Evolutionary conservation across 2,888 invertebrate species (phyloP), one percentile per base, ranked within the genome.

Genomic region (Meteorus cinctellus): DNA sequence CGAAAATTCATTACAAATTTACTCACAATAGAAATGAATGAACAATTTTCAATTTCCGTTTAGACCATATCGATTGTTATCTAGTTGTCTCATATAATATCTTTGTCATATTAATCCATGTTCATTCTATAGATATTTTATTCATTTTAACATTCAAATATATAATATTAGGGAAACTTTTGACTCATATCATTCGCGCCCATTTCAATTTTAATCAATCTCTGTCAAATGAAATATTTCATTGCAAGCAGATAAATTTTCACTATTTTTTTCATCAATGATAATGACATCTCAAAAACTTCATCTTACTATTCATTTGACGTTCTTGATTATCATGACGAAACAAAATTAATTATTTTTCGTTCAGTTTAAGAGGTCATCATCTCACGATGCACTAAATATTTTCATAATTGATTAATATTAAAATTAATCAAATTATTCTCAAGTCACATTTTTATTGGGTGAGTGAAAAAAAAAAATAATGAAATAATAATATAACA

Each of bases 131-230:
- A 67, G 24, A 83, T 83, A 86, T 82, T 84, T 83, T 84, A 80
- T 84, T 82, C 81, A 76, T 83, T 82, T 80, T 83, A 86, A 86
- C 86, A 85, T 86, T 84, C 79, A 85, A 85, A 85, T 85, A 86
- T 85, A 86, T 85, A 80, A 77, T 84, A 82, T 82, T 86, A 84
- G 84, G 27, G 83, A 86, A 87, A 86, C 85, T 87, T 87, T 85
- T 84, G 85, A 84, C 86, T 86, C 84, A 84, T 86, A 86, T 83
- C 85, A 86, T 83, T 87, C 86, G 83, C 86, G 84, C 86, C 86
- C 85, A 70, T 74, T 10, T 19, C 71, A 31, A 45, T 80, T 79
- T 82, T 77, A 78, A 71, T 66, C 19, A 55, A 19, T 55, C 19
- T 19, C 63, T 55, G 59, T 24, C 55, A 55, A 67, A 74, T 45